A percentile compares a stretch with the other conserved stretches of the same genome.
Conservation (phyloP, 2,888 invertebrate species). For the Trisateles emortualis region DNA sequence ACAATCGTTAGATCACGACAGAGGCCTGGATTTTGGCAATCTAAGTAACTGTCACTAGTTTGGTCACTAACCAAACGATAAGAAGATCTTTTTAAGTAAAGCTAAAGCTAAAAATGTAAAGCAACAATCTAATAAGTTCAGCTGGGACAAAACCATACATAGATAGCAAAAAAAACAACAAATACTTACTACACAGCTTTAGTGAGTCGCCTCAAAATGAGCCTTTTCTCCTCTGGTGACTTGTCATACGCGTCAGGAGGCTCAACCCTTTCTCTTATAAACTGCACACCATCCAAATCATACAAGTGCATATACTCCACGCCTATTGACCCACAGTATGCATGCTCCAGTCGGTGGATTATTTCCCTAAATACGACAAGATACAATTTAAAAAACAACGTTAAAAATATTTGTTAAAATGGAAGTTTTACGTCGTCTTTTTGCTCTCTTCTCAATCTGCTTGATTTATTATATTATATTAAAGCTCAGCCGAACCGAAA, state of each 20-base stretch:
- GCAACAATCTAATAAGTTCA: neutral
- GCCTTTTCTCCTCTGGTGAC: constrained; percentile 88
- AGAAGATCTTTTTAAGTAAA: neutral
- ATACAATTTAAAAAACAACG: neutral
- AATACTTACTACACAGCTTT: constrained; percentile 88
- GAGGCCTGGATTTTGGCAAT: too few species aligned
- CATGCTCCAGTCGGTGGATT: constrained; percentile 88
- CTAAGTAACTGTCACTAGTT: too few species aligned
- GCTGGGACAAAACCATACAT: too few species aligned
- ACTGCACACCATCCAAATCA: constrained; percentile 89
- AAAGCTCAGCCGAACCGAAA: too few species aligned
- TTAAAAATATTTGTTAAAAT: neutral
- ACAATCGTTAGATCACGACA: too few species aligned
- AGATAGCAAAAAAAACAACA: neutral
- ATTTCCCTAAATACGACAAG: constrained; percentile 85
- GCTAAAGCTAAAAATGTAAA: neutral
- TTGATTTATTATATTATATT: too few species aligned
- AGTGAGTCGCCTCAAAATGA: constrained; percentile 89
- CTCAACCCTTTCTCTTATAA: constrained; percentile 90
- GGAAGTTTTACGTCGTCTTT: too few species aligned
- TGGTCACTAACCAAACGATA: too few species aligned
- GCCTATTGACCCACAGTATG: constrained; percentile 91
- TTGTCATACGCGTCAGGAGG: constrained; percentile 87
- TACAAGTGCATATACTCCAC: constrained; percentile 93
- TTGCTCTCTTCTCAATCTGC: neutral